phyloP scores from a whole-genome alignment of 2,888 invertebrate species.

The Agriotes lineatus region DNA sequence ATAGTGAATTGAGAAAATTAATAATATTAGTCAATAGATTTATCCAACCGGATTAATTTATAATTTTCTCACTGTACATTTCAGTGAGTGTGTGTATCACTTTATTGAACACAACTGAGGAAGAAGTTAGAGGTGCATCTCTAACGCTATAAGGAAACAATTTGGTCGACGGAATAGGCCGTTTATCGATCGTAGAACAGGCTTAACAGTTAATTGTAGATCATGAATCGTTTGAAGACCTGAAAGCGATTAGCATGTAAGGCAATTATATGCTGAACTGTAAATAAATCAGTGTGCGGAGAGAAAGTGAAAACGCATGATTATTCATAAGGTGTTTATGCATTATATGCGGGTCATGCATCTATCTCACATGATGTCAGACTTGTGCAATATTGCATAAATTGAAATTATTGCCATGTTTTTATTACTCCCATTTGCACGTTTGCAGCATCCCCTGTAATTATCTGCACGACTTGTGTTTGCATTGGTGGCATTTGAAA shows the following conservation, averaged over 20 bases:
- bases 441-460: neutral
- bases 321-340: constrained; percentile 15
- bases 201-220: neutral
- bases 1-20: too few relatives aligned
- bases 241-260: neutral
- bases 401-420: neutral
- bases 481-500: too few relatives aligned
- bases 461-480: neutral
- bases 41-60: too few relatives aligned
- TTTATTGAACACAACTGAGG: too few relatives aligned
- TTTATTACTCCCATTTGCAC: neutral
- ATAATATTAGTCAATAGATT: too few relatives aligned
- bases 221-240: neutral
- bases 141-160: too few relatives aligned
- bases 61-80: too few relatives aligned
- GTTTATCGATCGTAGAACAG: neutral
- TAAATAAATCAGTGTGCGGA: neutral
- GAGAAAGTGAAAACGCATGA: constrained; percentile 3
- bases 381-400: constrained; percentile 5
- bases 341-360: constrained; percentile 15
- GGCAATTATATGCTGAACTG: neutral
- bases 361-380: constrained; percentile 22
- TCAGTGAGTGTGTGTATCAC: too few relatives aligned
- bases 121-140: too few relatives aligned
- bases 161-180: too few relatives aligned